Conservation (phyloP, 2,888 invertebrate genomes). For the Synanthedon vespiformis region DNA sequence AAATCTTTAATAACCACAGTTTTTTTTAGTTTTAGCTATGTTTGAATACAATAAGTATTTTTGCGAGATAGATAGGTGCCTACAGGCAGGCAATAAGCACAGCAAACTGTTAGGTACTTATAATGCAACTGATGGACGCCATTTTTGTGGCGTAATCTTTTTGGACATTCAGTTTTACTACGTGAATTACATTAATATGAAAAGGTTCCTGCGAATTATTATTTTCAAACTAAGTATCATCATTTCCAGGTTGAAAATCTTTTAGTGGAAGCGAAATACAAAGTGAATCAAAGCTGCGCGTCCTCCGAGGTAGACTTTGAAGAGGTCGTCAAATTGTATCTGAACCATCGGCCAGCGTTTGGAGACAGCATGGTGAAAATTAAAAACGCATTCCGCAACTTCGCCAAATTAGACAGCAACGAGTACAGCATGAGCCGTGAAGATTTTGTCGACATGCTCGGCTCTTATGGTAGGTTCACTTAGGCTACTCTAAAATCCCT, state of each 20-base stretch:
- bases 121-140: too few relatives aligned
- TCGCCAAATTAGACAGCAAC: slow-evolving; percentile 27
- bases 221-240: neutral
- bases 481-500: too few relatives aligned
- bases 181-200: neutral
- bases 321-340: slow-evolving; percentile 74
- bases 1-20: neutral
- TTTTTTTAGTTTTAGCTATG: too few relatives aligned
- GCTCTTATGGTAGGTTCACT: slow-evolving; percentile 25
- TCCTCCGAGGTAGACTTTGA: slow-evolving; percentile 73
- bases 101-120: too few relatives aligned
- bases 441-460: slow-evolving; percentile 51
- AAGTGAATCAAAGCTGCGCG: slow-evolving; percentile 56
- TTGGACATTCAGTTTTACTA: too few relatives aligned
- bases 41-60: too few relatives aligned
- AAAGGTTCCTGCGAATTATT: too few relatives aligned
- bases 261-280: slow-evolving; percentile 68
- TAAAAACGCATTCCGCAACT: slow-evolving; percentile 55
- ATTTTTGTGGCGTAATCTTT: too few relatives aligned
- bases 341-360: slow-evolving; percentile 75
- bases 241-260: slow-evolving; percentile 69
- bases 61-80: too few relatives aligned
- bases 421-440: slow-evolving; percentile 33
- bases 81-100: too few relatives aligned
- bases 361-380: slow-evolving; percentile 58